Base-by-base conservation (phyloP, 2,113 vertebrate species). In the Butorides virescens region DNA sequence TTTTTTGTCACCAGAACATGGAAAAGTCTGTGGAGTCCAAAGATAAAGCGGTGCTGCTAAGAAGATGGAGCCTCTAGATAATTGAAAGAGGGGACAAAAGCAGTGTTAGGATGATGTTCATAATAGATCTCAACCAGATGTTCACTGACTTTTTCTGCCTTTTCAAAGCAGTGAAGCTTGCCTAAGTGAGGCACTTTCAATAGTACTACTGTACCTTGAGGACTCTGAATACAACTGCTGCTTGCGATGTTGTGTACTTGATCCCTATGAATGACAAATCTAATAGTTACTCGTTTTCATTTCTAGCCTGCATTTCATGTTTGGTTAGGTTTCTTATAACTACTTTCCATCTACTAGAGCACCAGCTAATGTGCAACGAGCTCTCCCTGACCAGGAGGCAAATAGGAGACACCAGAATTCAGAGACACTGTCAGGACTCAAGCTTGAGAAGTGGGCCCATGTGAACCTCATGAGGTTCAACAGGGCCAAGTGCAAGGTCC, bases 141-240 rank as follows among this genome's bases (percentile, higher is more conserved):
- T 95, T 98, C 87, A 42, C 86, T 95, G 92, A 65, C 83, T 85
- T 97, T 96, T 92, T 94, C 93, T 94, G 74, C 87, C 74, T 97
- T 95, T 97, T 97, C 93, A 97, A 97, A 96, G 82, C 95, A 93
- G 59, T 42, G 90, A 97, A 96, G 93, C 93, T 95, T 96, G 91
- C 92, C 86, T 94, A 96, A 92, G 66, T 77, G 92, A 96, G 94
- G 90, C 77, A 84, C 90, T 97, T 98, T 76, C 86, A 97, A 94
- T 94, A 97, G 86, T 70, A 70, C 47, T 59, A 80, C 59, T 90
- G 63, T 83, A 88, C 92, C 81, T 94, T 74, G 85, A 85, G 82
- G 91, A 94, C 67, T 82, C 78, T 50, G n/a, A 96, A 95, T 86
- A 63, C 96, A 97, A 94, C 21, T 87, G 70, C 30, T 78, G 37